Evolutionary conservation across 2,797 vertebrate genomes (phyloP), one percentile per base, ranked within the genome.

Genomic region (Gephyroberyx darwinii): DNA sequence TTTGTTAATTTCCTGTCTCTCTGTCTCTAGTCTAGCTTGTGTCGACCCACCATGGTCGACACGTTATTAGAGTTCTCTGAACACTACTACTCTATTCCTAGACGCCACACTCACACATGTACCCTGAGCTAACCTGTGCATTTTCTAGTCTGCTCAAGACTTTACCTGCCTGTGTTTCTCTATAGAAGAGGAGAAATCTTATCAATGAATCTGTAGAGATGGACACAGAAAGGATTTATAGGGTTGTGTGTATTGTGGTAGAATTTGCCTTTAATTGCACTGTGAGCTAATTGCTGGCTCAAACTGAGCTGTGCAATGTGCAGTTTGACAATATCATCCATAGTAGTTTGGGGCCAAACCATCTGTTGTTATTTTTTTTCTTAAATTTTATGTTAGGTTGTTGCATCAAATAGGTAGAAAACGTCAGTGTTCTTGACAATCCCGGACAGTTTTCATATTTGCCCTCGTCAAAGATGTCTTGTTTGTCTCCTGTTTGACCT

Each of bases 251-350:
- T 74, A 57, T 65, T 47, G 13, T 47, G 63, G 71, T 61, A 65
- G n/a, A 57, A 22, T 75, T 56, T 71, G 59, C 71, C 76, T 75
- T 62, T 54, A 62, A 75, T 47, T 64, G 45, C 80, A 79, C 73
- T 73, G 74, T 74, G 77, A 78, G 75, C 20, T 69, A 5, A 47
- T 22, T 22, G 2, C 48, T 50, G 12, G 5, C 37, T 72, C 4
- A 60, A 16, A 7, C 31, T 51, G 2, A 47, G 5, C 37, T 45
- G 54, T 69, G 20, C 57, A 26, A 35, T 48, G 54, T 69, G 20
- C 57, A 26, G 39, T 48, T 30, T 75, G 8, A 39, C 9, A 39
- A 52, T 81, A 61, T 62, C 19, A 56, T 19, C 50, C 26, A 45
- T 37, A 8, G 37, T 5, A 47, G 8, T 54, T 31, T 45, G 51